A percentile compares a stretch with the other conserved stretches of the same genome.
Evolutionary conservation across 2,113 vertebrate genomes (phyloP).

Genomic region (Ramphastos sulfuratus): DNA sequence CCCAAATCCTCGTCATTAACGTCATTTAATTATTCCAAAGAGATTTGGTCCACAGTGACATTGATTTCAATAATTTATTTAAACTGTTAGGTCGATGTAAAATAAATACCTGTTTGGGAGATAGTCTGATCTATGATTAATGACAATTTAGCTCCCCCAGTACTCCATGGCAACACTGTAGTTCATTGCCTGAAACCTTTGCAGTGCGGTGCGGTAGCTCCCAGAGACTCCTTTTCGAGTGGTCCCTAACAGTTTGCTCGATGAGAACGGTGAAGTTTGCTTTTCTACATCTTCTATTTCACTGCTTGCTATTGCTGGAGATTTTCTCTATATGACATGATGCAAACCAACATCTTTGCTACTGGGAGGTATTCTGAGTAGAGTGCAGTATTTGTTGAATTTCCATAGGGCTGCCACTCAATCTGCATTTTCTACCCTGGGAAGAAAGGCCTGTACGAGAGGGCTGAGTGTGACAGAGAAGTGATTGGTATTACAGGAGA

Average conservation of each 20-base stretch:
- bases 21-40: constrained; percentile 70
- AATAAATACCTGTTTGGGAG: constrained; percentile 66
- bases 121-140: constrained; percentile 20
- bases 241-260: background rate
- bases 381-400: background rate
- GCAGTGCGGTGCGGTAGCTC: background rate
- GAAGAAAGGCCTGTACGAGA: constrained; percentile 28
- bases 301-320: background rate
- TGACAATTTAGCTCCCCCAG: background rate
- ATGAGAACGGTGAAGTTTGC: background rate
- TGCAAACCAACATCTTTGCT: background rate
- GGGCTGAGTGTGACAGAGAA: background rate
- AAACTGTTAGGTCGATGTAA: constrained; percentile 58
- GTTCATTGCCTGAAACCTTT: background rate
- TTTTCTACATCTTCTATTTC: background rate
- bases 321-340: background rate
- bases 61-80: constrained; percentile 65
- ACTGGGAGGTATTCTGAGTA: background rate
- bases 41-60: constrained; percentile 6
- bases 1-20: constrained; percentile 51
- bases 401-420: background rate
- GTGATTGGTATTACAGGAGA: constrained; percentile 76
- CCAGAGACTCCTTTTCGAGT: background rate
- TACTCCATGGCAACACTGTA: background rate
- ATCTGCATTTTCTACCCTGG: constrained; percentile 50